These are phyloP conservation scores for Slavum lentiscoides DNA, from an alignment of 2,888 invertebrate genomes.

Conservation along the genomic window DNA sequence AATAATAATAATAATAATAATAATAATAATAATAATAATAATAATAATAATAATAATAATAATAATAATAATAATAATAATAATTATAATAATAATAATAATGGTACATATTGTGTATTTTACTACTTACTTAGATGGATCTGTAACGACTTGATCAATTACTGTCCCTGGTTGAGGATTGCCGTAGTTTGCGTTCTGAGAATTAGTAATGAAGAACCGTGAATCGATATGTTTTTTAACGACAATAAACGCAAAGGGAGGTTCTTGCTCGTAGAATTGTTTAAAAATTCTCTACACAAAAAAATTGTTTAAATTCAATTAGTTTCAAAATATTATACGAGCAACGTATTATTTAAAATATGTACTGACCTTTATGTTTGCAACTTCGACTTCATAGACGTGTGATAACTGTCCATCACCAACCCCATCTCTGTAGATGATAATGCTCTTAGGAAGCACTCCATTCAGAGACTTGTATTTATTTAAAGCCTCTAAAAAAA, in stretches of 20 bases:
- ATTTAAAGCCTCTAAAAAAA: conserved; percentile 62
- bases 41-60: too few species aligned
- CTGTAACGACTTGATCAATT: conserved; percentile 81
- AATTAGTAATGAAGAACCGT: conserved; percentile 65
- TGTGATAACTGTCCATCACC: conserved; percentile 87
- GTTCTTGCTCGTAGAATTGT: background rate
- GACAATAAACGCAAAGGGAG: conserved; percentile 72
- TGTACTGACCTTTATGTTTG: conserved; percentile 59
- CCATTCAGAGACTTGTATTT: conserved; percentile 64
- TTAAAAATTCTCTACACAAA: background rate
- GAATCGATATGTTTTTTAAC: conserved; percentile 90
- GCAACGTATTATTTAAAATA: background rate
- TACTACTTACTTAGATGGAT: conserved; percentile 63
- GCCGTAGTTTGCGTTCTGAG: too few species aligned
- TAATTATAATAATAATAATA: too few species aligned
- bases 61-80: too few species aligned
- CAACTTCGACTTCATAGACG: conserved; percentile 78
- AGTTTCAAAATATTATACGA: background rate
- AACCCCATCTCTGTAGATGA: conserved; percentile 91
- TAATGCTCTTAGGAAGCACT: conserved; percentile 69
- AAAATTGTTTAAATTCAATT: background rate
- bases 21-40: too few species aligned
- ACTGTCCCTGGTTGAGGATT: conserved; percentile 87
- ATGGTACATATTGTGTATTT: background rate
- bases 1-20: too few species aligned